Conservation (phyloP, 2,888 invertebrate species). For the Drosophila ezoana region DNA sequence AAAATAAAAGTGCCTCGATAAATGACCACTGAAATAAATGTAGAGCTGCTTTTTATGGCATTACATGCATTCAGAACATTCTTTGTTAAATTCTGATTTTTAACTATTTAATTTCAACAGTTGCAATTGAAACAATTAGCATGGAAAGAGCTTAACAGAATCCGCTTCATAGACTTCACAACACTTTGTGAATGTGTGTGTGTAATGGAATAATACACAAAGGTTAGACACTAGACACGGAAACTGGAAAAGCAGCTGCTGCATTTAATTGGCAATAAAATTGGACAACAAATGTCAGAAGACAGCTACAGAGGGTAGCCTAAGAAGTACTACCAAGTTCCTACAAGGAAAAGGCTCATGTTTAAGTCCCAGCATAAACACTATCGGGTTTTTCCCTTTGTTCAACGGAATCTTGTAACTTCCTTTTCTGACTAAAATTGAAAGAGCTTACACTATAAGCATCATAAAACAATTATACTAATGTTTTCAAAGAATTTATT, state of each 20-base stretch:
- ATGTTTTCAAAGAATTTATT: too few relatives aligned
- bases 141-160: conserved; percentile 3
- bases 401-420: too few relatives aligned
- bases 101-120: conserved; percentile 12
- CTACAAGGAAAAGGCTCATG: not conserved
- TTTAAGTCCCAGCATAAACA: too few relatives aligned
- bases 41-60: not conserved
- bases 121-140: conserved; percentile 16
- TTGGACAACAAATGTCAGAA: conserved; percentile 58
- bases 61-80: not conserved
- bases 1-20: conserved; percentile 19
- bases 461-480: too few relatives aligned
- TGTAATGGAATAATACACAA: conserved; percentile 49
- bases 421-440: too few relatives aligned
- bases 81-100: conserved; percentile 14
- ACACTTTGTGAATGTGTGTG: conserved; percentile 11
- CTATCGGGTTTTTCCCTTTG: too few relatives aligned
- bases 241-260: conserved; percentile 46
- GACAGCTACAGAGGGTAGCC: conserved; percentile 9
- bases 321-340: not conserved
- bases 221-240: conserved; percentile 10
- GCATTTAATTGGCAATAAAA: conserved; percentile 77
- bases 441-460: too few relatives aligned
- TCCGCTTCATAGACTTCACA: conserved; percentile 18
- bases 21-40: conserved; percentile 14